Evolutionary conservation across 2,113 vertebrate species (phyloP), one percentile per base, ranked within the genome.

Genomic region (Antechinus flavipes): DNA sequence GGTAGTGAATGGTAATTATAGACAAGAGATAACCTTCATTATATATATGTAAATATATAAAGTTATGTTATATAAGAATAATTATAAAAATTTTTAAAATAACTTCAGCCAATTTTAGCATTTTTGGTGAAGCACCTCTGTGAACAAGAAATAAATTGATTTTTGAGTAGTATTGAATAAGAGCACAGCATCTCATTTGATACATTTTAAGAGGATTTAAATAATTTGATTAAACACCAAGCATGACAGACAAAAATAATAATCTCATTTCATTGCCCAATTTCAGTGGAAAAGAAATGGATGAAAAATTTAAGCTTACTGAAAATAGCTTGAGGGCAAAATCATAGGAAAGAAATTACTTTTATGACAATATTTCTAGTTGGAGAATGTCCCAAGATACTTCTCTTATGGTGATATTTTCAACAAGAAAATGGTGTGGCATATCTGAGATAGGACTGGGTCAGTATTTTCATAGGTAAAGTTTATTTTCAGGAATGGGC

Each of bases 151-250:
- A 93, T 89, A 96, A 95, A 94, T 8, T 92, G 49, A 95, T 95
- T 96, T 97, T 97, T 89, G 54, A 97, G 95, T 91, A 98, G 96
- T 56, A 94, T 5, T 96, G 94, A 94, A 97, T 91, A 94, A 58
- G 97, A 97, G 94, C 68, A 30, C 19, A 58, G 90, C 58, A 97
- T 96, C 16, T 90, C 94, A 97, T 95, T 91, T n/a, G 91, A 97
- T 56, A 93, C 92, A 94, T 97, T 98, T 97, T 95, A 97, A 98
- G 42, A 96, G 84, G 94, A 97, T 97, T 98, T 98, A 93, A 91
- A 61, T 97, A 97, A 98, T 95, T 94, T 93, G 96, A 98, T 97
- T 97, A 97, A 97, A 94, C 91, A 97, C 53, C 96, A 91, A 97
- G 92, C 42, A 92, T 93, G 68, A 96, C 54, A 96, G 90, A 89